These are phyloP conservation scores for Xanthostigma xanthostigma DNA, from an alignment of 2,888 invertebrate genomes.

Conservation along the genomic window DNA sequence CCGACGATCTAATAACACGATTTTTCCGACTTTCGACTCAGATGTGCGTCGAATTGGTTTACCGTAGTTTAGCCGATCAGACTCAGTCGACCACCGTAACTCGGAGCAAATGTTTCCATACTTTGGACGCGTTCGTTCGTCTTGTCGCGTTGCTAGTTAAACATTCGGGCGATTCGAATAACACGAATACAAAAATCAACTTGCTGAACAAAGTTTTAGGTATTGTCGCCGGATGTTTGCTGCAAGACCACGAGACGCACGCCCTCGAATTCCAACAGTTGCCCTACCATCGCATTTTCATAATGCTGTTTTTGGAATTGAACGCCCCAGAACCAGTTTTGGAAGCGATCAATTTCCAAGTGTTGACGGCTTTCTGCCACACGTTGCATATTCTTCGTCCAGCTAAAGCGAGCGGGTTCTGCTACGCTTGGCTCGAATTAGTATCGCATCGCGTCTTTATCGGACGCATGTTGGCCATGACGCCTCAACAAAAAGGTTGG, in stretches of 20 bases:
- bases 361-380: constrained; percentile 91
- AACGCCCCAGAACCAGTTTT: constrained; percentile 86
- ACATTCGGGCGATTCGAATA: constrained; percentile 77
- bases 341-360: constrained; percentile 88
- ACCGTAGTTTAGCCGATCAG: constrained; percentile 66
- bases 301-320: constrained; percentile 92
- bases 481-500: constrained; percentile 92
- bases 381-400: constrained; percentile 88
- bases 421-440: constrained; percentile 96
- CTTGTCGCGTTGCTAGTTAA: constrained; percentile 90
- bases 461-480: constrained; percentile 79
- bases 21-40: constrained; percentile 96
- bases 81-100: constrained; percentile 47
- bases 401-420: constrained; percentile 86
- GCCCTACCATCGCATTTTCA: constrained; percentile 92
- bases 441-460: constrained; percentile 94
- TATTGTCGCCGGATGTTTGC: constrained; percentile 86
- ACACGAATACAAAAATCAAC: constrained; percentile 93
- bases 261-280: constrained; percentile 87
- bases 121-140: constrained; percentile 88
- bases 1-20: constrained; percentile 91
- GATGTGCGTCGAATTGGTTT: constrained; percentile 90
- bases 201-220: constrained; percentile 89
- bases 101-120: constrained; percentile 86
- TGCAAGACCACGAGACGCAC: constrained; percentile 91